Percentiles rank a stretch among this genome's conserved stretches.
These are phyloP conservation scores for Cataglyphis rosenhaueri DNA, from an alignment of 2,888 invertebrate genomes.

Conservation along the genomic window DNA sequence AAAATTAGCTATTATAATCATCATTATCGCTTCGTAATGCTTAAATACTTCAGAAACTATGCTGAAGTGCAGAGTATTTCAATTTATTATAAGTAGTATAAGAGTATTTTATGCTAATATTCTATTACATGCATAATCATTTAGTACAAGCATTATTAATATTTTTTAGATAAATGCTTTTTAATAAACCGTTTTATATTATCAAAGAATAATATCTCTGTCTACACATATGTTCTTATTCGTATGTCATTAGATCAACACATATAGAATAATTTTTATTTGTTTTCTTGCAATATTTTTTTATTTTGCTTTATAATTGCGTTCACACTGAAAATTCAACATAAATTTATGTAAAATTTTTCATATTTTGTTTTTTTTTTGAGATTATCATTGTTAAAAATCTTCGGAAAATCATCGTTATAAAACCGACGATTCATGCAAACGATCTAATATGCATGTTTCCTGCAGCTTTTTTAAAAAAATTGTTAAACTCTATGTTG, in stretches of 20 bases:
- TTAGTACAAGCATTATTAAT: background rate
- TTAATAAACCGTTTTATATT: background rate
- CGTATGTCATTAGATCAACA: background rate
- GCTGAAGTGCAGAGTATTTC: background rate
- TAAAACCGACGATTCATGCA: background rate
- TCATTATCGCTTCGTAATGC: background rate
- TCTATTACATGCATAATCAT: conserved; percentile 11
- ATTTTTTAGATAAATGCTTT: conserved; percentile 15
- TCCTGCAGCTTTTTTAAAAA: background rate
- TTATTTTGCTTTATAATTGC: background rate
- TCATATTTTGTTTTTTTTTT: background rate
- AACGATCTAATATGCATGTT: background rate
- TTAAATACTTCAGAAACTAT: background rate
- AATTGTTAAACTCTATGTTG: background rate
- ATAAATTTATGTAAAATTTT: background rate
- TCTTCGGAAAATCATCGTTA: background rate
- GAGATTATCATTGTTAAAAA: background rate
- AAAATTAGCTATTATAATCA: background rate
- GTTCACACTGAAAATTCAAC: background rate
- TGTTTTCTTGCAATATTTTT: background rate
- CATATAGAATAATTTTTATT: background rate
- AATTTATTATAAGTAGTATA: background rate
- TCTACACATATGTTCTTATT: background rate
- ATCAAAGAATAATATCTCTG: background rate
- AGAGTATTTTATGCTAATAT: background rate